These are phyloP conservation scores for Polietes domitor DNA, from an alignment of 2,888 invertebrate genomes.

Conservation along the genomic window DNA sequence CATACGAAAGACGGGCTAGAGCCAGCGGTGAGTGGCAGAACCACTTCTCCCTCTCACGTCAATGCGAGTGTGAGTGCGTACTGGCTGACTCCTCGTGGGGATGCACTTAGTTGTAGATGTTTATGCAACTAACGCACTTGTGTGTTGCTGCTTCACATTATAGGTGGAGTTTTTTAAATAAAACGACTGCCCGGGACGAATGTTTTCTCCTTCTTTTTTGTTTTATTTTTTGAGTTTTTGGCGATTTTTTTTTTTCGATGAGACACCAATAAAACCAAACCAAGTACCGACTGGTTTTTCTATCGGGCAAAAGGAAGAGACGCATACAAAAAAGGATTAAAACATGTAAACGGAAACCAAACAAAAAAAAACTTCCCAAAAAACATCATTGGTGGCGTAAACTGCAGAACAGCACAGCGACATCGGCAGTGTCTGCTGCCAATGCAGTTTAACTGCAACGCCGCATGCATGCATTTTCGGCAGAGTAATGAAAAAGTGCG, in stretches of 20 bases:
- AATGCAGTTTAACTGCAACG: slow-evolving; percentile 71
- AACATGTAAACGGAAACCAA: not conserved
- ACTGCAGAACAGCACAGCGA: slow-evolving; percentile 20
- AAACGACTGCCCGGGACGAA: slow-evolving; percentile 58
- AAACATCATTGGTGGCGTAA: slow-evolving; percentile 42
- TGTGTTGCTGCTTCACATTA: slow-evolving; percentile 56
- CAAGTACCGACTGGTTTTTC: slow-evolving; percentile 36
- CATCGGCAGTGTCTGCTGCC: slow-evolving; percentile 63
- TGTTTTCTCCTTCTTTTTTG: slow-evolving; percentile 43
- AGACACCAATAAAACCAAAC: slow-evolving; percentile 63
- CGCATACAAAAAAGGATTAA: slow-evolving; percentile 55
- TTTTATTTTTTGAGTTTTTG: slow-evolving; percentile 30
- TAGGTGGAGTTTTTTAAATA: slow-evolving; percentile 67
- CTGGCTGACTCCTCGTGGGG: not conserved
- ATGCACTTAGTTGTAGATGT: slow-evolving; percentile 56
- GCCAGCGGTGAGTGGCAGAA: too few species aligned
- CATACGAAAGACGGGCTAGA: too few species aligned
- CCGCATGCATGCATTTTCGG: slow-evolving; percentile 48
- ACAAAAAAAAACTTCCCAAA: slow-evolving; percentile 3
- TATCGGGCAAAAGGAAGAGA: slow-evolving; percentile 10
- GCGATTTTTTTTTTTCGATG: slow-evolving; percentile 51
- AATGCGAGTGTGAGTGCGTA: not conserved
- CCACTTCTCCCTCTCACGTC: too few species aligned
- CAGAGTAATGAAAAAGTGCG: slow-evolving; percentile 63
- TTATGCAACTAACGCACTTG: slow-evolving; percentile 65